Evolutionary conservation across 1,140 invertebrate genomes (phyloP).

Genomic region (Zaprionus ornatus): DNA sequence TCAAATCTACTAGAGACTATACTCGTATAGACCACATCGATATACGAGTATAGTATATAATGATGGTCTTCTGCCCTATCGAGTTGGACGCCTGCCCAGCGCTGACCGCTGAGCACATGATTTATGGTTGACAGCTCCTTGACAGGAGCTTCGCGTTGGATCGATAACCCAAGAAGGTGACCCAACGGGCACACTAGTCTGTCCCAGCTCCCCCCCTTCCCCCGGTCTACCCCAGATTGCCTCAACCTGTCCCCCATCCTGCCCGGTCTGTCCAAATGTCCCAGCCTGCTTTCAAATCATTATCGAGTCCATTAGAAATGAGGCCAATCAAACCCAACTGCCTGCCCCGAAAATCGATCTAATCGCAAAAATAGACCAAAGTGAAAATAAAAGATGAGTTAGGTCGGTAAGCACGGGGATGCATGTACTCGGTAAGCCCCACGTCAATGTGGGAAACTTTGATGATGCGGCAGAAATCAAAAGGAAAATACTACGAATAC

Average conservation of each 20-base stretch:
- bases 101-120: conserved; percentile 43
- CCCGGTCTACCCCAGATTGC: too few relatives aligned
- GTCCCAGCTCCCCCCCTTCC: too few relatives aligned
- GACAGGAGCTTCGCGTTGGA: conserved; percentile 19
- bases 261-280: background rate
- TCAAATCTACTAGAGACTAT: conserved; percentile 21
- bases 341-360: background rate
- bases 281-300: background rate
- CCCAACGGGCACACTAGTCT: background rate
- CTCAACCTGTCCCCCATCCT: background rate
- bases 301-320: conserved; percentile 2
- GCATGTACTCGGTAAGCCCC: background rate
- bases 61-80: conserved; percentile 15
- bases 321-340: background rate
- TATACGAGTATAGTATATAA: conserved; percentile 1
- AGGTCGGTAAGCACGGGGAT: background rate
- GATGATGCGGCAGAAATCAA: background rate
- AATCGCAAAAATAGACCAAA: background rate
- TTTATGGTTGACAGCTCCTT: conserved; percentile 67
- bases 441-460: background rate
- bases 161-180: conserved; percentile 13
- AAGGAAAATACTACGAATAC: background rate
- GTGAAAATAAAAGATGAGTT: background rate
- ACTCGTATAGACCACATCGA: background rate
- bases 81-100: conserved; percentile 54